These are phyloP conservation scores for Strigamia maritima DNA, from an alignment of 2,888 invertebrate genomes.

Conservation along the genomic window DNA sequence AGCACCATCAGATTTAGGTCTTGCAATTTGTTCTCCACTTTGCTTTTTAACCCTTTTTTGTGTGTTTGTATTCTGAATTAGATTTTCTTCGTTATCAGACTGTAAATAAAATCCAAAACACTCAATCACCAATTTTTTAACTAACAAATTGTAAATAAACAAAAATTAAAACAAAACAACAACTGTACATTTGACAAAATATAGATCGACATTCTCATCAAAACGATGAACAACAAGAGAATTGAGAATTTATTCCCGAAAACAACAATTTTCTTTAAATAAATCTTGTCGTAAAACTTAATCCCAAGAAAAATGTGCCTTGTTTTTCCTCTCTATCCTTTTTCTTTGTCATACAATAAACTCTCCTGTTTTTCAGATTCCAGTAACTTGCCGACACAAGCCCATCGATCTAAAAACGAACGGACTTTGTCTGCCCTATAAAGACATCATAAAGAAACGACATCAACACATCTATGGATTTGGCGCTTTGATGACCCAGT, in stretches of 20 bases:
- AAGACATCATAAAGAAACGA: slow-evolving; percentile 30
- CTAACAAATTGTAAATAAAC: not conserved
- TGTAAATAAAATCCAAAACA: not conserved
- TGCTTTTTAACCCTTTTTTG: slow-evolving; percentile 27
- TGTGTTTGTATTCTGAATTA: slow-evolving; percentile 29
- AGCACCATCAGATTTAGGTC: slow-evolving; percentile 36
- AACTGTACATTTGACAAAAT: not conserved
- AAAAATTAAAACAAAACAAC: not conserved
- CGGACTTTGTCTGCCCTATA: slow-evolving; percentile 22
- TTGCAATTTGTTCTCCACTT: slow-evolving; percentile 11
- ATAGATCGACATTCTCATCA: not conserved
- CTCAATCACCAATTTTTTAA: not conserved
- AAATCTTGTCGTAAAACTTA: too few species aligned
- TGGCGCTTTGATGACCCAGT: not conserved
- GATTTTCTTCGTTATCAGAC: slow-evolving; percentile 14
- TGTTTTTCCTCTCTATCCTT: not conserved
- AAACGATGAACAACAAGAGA: not conserved
- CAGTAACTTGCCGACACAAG: slow-evolving; percentile 14
- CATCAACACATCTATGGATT: slow-evolving; percentile 34
- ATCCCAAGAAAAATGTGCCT: too few species aligned
- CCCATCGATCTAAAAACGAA: slow-evolving; percentile 19
- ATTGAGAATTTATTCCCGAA: not conserved
- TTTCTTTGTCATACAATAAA: not conserved
- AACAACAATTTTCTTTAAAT: not conserved
- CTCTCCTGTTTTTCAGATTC: slow-evolving; percentile 15